Percentiles rank a stretch among this genome's conserved stretches.
Conservation (phyloP, 2,888 invertebrate species). For the Eurytoma adleriae region DNA sequence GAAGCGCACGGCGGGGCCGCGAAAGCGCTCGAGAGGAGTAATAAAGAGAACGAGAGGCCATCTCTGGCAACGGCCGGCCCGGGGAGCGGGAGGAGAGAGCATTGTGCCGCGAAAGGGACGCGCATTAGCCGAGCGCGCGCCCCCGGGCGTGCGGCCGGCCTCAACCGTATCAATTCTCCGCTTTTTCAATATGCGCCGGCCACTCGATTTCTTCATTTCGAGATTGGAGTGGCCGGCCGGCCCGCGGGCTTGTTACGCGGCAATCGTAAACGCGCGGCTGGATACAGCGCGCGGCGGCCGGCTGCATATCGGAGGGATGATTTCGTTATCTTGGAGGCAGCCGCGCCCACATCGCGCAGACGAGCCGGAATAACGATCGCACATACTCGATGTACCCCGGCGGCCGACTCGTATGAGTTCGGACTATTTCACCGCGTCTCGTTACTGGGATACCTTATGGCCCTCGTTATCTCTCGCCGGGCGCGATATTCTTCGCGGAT, state of each 20-base stretch:
- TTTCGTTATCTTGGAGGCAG: slow-evolving; percentile 35
- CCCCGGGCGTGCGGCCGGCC: neutral
- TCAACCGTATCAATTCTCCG: slow-evolving; percentile 10
- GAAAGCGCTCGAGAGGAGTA: neutral
- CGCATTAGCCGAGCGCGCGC: neutral
- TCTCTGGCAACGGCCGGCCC: neutral
- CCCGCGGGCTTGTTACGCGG: slow-evolving; percentile 33
- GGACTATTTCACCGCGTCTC: slow-evolving; percentile 57
- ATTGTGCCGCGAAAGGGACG: slow-evolving; percentile 2
- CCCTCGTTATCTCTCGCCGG: slow-evolving; percentile 65
- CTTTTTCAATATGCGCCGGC: neutral
- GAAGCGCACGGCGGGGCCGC: neutral
- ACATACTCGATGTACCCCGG: slow-evolving; percentile 53
- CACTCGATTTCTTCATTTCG: slow-evolving; percentile 25
- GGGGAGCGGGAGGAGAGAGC: neutral
- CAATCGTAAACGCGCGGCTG: neutral
- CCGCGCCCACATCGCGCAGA: slow-evolving; percentile 30
- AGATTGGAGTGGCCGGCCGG: neutral
- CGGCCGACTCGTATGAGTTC: slow-evolving; percentile 20
- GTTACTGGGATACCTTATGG: slow-evolving; percentile 65
- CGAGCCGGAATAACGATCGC: slow-evolving; percentile 59
- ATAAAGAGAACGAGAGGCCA: slow-evolving; percentile 27
- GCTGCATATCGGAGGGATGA: neutral
- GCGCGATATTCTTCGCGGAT: slow-evolving; percentile 2
- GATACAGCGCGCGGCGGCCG: neutral